Evolutionary conservation across 2,888 invertebrate genomes (phyloP), one percentile per base, ranked within the genome.

Genomic region (Rhimphoctona megacephalus): DNA sequence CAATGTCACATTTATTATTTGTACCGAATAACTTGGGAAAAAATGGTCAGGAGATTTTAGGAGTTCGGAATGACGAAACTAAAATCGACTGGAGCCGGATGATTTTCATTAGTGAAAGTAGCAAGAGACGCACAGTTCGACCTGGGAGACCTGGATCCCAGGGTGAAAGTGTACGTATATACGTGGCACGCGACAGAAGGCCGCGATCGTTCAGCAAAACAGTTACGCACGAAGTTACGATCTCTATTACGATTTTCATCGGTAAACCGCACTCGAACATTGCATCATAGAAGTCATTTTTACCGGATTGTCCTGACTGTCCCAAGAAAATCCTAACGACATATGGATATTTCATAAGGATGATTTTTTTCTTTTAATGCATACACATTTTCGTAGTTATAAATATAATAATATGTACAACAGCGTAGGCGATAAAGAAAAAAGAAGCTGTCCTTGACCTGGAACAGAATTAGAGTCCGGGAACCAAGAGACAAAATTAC

Each of bases 371-470:
- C 61, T 43, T 64, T 49, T 7, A 22, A 30, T 57, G 25, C 8
- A 49, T 30, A 19, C 46, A 46, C 14, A 70, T 46, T 19, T 22
- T 52, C n/a, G 36, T 36, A 72, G 11, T 46, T 72, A 7, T 9
- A 11, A 33, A 61, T 46, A 39, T 30, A 30, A 72, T 61, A 39
- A 72, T 67, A 19, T 36, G 46, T 70, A 57, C 70, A 54, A 33
- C 30, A 64, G 84, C 66, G 94, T 85, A 69, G 91, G 93, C 94
- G 36, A 64, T 0, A 94, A 30, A 30, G 85, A 92, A 91, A 93
- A 69, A 90, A 94, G 80, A 87, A 94, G 70, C 92, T 94, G 90
- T 92, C 95, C 92, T 89, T 95, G 92, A 90, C 94, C 90, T 80
- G 93, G 89, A 90, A 93, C 14, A 1, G 25, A 36, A 69, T 11